Percentiles rank a stretch among this genome's conserved stretches.
Evolutionary conservation across 2,888 invertebrate genomes (phyloP).

Genomic region (Synergus japonicus): DNA sequence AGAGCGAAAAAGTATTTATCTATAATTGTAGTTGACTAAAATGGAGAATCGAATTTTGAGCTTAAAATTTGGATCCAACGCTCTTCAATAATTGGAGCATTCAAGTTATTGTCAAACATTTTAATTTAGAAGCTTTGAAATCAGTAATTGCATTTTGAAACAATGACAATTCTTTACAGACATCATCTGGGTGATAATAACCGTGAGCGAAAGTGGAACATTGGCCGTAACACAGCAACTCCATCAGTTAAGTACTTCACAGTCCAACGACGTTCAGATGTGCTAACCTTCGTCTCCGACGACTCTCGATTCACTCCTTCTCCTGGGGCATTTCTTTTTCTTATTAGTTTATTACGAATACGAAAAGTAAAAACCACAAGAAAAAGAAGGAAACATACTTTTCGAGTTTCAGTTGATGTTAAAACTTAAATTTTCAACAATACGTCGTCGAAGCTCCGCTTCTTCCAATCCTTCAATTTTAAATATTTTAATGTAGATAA

Average conservation of each 20-base stretch:
- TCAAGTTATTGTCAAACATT: too few relatives aligned
- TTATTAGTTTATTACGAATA: too few relatives aligned
- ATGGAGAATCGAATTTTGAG: too few relatives aligned
- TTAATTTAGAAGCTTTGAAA: not conserved
- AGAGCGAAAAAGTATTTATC: too few relatives aligned
- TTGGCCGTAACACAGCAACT: constrained; percentile 90
- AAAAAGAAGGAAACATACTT: not conserved
- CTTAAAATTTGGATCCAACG: too few relatives aligned
- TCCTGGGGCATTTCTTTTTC: constrained; percentile 28
- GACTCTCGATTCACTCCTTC: constrained; percentile 38
- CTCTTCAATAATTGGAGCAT: too few relatives aligned
- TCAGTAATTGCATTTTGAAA: constrained; percentile 29
- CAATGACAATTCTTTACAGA: constrained; percentile 78
- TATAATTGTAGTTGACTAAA: too few relatives aligned
- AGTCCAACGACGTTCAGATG: constrained; percentile 74
- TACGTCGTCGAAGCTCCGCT: constrained; percentile 46
- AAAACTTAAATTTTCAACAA: constrained; percentile 22
- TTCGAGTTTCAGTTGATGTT: not conserved
- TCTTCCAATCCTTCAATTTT: constrained; percentile 36
- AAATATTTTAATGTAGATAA: constrained; percentile 26
- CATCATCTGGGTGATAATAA: constrained; percentile 89
- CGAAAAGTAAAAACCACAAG: not conserved
- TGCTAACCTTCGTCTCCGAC: constrained; percentile 68
- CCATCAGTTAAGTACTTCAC: constrained; percentile 80
- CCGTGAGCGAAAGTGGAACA: constrained; percentile 89